These are phyloP conservation scores for Junonia oenone DNA, from an alignment of 2,888 invertebrate genomes.

Conservation along the genomic window DNA sequence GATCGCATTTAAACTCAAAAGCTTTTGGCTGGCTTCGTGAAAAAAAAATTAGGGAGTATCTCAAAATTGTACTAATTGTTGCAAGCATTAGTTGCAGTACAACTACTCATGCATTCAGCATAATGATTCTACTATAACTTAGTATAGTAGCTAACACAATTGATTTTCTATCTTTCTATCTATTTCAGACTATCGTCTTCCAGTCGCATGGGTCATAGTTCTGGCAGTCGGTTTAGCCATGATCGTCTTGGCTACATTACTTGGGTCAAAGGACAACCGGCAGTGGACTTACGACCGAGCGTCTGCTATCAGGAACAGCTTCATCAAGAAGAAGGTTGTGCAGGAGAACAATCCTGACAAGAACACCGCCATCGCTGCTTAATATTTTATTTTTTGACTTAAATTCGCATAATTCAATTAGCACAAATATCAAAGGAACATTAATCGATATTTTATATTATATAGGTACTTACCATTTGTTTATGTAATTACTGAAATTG, in stretches of 20 bases:
- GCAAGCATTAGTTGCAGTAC: too few relatives aligned
- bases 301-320: constrained; percentile 40
- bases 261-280: constrained; percentile 46
- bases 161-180: too few relatives aligned
- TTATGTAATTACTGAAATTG: too few relatives aligned
- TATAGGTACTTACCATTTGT: too few relatives aligned
- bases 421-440: not conserved
- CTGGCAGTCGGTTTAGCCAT: constrained; percentile 33
- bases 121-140: too few relatives aligned
- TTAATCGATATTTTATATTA: too few relatives aligned
- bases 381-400: not conserved
- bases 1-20: too few relatives aligned
- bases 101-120: too few relatives aligned
- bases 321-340: constrained; percentile 35
- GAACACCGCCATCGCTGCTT: constrained; percentile 31
- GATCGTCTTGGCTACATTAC: constrained; percentile 30
- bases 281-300: constrained; percentile 44
- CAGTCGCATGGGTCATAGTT: constrained; percentile 35
- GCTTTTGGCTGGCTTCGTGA: too few relatives aligned
- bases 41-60: too few relatives aligned
- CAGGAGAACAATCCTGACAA: constrained; percentile 9
- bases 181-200: constrained; percentile 33
- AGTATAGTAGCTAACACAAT: too few relatives aligned
- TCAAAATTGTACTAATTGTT: too few relatives aligned
- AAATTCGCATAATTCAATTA: not conserved